Conservation (phyloP, 2,888 invertebrate species). For the Cenopis cana region DNA sequence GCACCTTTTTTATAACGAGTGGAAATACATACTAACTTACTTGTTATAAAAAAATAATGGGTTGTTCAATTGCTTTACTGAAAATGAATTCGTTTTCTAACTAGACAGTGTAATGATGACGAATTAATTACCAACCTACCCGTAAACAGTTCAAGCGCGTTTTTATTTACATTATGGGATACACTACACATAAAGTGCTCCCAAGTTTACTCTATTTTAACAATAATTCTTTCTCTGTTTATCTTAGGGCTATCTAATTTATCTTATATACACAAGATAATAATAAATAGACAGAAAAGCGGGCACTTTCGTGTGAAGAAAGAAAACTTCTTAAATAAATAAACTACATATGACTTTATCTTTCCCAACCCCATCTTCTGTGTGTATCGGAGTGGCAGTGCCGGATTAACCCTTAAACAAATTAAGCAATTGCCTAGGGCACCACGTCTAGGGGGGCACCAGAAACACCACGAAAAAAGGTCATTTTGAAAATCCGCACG, state of each 20-base stretch:
- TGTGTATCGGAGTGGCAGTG: slow-evolving; percentile 74
- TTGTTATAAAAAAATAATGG: background rate
- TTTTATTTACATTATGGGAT: slow-evolving; percentile 64
- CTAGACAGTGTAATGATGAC: slow-evolving; percentile 6
- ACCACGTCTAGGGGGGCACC: too few relatives aligned
- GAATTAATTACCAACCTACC: slow-evolving; percentile 16
- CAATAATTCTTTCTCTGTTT: slow-evolving; percentile 78
- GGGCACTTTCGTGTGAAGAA: slow-evolving; percentile 72
- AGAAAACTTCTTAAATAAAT: slow-evolving; percentile 76
- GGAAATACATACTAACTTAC: too few relatives aligned
- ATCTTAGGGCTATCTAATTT: slow-evolving; percentile 71
- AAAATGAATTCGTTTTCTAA: background rate
- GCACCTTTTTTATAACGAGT: too few relatives aligned
- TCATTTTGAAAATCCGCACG: too few relatives aligned
- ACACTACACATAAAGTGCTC: slow-evolving; percentile 67
- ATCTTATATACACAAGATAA: slow-evolving; percentile 75
- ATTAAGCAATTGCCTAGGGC: too few relatives aligned
- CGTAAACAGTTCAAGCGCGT: slow-evolving; percentile 49
- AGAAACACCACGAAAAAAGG: too few relatives aligned
- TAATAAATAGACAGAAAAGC: slow-evolving; percentile 75
- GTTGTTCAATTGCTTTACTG: background rate
- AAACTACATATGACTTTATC: slow-evolving; percentile 55
- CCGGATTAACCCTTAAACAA: too few relatives aligned
- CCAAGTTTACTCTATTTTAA: slow-evolving; percentile 70
- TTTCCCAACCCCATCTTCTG: slow-evolving; percentile 65